These are phyloP conservation scores for Yponomeuta cagnagella DNA, from an alignment of 2,888 invertebrate genomes.

Conservation along the genomic window DNA sequence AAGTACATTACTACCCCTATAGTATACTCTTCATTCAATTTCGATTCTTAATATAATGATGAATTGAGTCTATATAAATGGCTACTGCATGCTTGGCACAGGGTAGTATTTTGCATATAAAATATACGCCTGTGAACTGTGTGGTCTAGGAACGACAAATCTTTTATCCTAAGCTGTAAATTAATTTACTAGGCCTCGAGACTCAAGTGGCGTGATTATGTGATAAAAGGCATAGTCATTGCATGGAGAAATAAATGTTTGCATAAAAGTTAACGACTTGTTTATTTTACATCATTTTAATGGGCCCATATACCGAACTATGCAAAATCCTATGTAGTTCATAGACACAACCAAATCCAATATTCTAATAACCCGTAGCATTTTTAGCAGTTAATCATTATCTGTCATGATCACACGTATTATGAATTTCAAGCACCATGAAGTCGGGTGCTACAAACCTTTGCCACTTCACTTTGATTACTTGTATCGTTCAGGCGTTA, in stretches of 20 bases:
- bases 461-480: neutral
- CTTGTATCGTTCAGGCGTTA: neutral
- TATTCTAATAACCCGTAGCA: conserved; percentile 56
- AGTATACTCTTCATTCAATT: neutral
- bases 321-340: neutral
- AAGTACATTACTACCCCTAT: neutral
- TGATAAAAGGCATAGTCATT: conserved; percentile 11
- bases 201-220: conserved; percentile 5
- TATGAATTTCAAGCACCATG: neutral
- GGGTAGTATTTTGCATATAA: conserved; percentile 53
- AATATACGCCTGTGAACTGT: conserved; percentile 56
- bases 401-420: conserved; percentile 5
- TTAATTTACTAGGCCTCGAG: neutral
- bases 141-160: conserved; percentile 19
- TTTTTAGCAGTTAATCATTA: conserved; percentile 20
- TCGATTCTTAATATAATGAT: neutral
- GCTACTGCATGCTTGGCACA: conserved; percentile 36
- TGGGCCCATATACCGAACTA: neutral
- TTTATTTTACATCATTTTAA: neutral
- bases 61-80: neutral
- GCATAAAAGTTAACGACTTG: neutral
- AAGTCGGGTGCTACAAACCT: neutral
- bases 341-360: conserved; percentile 35
- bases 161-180: neutral
- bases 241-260: conserved; percentile 14